Conservation (phyloP, 2,113 vertebrate genomes). For the Coryphaenoides rupestris region DNA sequence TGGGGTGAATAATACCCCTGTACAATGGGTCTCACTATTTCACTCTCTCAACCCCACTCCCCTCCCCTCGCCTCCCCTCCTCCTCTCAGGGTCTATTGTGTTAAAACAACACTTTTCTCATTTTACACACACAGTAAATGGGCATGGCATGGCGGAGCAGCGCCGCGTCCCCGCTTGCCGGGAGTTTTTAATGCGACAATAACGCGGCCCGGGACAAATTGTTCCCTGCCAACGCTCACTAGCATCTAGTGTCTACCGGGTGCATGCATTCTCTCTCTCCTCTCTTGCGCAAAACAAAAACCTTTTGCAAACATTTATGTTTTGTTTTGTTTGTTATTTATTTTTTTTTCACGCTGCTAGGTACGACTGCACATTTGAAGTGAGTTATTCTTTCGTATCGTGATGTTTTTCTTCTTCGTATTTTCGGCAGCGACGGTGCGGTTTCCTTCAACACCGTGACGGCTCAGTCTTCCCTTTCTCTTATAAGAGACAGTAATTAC, state of each 20-base stretch:
- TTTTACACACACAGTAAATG: slow-evolving; percentile 63
- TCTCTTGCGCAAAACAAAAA: neutral
- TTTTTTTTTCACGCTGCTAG: too few relatives aligned
- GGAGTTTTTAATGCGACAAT: slow-evolving; percentile 54
- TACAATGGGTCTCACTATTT: slow-evolving; percentile 65
- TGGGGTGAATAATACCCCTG: slow-evolving; percentile 60
- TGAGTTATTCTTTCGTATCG: too few relatives aligned
- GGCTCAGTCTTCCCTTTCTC: neutral
- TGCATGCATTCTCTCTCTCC: neutral
- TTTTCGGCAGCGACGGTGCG: neutral
- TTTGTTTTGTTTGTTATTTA: too few relatives aligned
- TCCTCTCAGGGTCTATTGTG: slow-evolving; percentile 57
- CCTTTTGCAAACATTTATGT: neutral
- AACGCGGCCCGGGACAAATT: slow-evolving; percentile 45
- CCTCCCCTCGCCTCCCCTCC: slow-evolving; percentile 45
- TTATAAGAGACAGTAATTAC: slow-evolving; percentile 6
- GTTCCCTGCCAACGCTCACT: slow-evolving; percentile 26
- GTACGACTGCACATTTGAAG: too few relatives aligned
- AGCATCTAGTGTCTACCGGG: too few relatives aligned
- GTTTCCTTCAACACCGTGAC: neutral
- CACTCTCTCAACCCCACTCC: too few relatives aligned
- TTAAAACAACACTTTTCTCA: slow-evolving; percentile 60
- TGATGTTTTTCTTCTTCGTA: too few relatives aligned
- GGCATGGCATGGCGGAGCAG: slow-evolving; percentile 56
- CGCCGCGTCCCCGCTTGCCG: slow-evolving; percentile 47